Evolutionary conservation across 2,888 invertebrate species (phyloP).

Genomic region (Dysmachus trigonus): DNA sequence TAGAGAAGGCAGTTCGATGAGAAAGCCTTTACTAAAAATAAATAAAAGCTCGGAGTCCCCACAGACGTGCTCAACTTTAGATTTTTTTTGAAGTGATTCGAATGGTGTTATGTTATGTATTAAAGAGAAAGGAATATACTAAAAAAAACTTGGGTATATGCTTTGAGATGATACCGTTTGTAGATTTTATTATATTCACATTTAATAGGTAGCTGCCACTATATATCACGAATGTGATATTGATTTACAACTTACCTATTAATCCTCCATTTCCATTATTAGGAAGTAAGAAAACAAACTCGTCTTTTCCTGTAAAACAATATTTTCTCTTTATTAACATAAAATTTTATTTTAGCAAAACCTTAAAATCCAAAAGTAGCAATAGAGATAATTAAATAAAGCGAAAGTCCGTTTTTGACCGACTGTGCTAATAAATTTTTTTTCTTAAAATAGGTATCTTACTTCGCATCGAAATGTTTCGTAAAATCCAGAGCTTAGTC

Average conservation of each 20-base stretch:
- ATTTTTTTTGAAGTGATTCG: background rate
- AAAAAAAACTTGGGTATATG: background rate
- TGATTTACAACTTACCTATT: conserved; percentile 1
- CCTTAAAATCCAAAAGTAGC: background rate
- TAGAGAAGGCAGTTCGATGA: background rate
- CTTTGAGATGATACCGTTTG: background rate
- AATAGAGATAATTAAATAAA: background rate
- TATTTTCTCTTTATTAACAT: background rate
- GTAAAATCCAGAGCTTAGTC: background rate
- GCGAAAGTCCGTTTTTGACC: background rate
- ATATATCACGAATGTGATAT: background rate
- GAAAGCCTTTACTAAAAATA: background rate
- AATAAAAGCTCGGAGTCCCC: background rate
- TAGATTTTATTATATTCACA: background rate
- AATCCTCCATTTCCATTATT: background rate
- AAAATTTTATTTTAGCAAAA: background rate
- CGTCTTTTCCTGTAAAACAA: conserved; percentile 16
- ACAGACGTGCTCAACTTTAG: background rate
- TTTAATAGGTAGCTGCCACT: background rate
- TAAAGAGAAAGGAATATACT: background rate
- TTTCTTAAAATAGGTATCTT: background rate
- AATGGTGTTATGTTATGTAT: background rate
- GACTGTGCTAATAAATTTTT: background rate
- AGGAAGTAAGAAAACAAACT: conserved; percentile 31
- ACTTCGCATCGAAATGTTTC: background rate